A percentile compares a stretch with the other conserved stretches of the same genome.
These are phyloP conservation scores for Oxystoma pomonae DNA, from an alignment of 2,888 invertebrate species.

Conservation along the genomic window DNA sequence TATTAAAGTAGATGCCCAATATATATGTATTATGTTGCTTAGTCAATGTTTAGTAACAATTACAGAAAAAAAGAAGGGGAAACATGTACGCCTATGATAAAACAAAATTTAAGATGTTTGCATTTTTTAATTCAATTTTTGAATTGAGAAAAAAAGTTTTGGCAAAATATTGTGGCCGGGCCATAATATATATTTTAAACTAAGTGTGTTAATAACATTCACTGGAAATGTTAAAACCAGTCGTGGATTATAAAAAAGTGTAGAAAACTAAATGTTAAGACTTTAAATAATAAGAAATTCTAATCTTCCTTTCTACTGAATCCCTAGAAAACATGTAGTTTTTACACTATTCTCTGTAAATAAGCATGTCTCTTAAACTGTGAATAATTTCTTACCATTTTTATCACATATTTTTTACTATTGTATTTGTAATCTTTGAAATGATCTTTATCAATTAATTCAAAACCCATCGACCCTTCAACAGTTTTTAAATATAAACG, in stretches of 20 bases:
- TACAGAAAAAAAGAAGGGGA: too few species aligned
- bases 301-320: neutral
- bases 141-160: neutral
- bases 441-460: too few species aligned
- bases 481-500: too few species aligned
- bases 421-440: too few species aligned
- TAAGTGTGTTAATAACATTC: too few species aligned
- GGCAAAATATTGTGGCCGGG: neutral
- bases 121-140: too few species aligned
- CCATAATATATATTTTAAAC: too few species aligned
- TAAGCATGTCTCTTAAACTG: neutral
- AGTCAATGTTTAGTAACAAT: neutral
- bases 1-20: too few species aligned
- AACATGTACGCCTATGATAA: neutral
- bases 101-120: neutral
- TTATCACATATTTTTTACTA: too few species aligned
- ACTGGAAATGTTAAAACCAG: neutral
- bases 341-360: neutral
- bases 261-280: neutral
- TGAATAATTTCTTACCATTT: neutral
- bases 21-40: too few species aligned
- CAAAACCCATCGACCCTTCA: too few species aligned
- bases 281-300: neutral
- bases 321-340: neutral
- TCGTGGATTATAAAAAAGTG: neutral